Base-by-base conservation (phyloP, 2,113 vertebrate genomes). In the Halichoeres trimaculatus region DNA sequence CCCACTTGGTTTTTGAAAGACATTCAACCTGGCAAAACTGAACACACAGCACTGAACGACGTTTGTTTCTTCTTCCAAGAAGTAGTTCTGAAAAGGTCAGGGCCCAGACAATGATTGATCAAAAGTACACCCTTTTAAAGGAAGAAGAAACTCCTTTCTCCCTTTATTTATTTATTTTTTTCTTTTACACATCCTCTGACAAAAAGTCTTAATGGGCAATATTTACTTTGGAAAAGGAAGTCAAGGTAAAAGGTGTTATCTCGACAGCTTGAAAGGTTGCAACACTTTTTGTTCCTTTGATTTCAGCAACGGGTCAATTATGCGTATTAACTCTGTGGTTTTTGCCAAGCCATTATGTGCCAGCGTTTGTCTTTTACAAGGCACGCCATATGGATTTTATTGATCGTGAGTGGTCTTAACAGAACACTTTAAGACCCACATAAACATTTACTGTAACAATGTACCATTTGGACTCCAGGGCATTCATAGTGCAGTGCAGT, bases 361-460 rank as follows among this genome's bases (percentile, higher is more conserved):
- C 70, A 68, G 59, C 5, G 34, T 84, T 88, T 81, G 70, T 76
- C 83, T 89, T 88, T 86, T 89, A 91, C 80, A 86, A 78, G 85
- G 57, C 51, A 69, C 64, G 41, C 84, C 74, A 63, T 90, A 85
- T 86, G 77, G 87, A 87, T 90, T 89, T 91, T 89, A 93, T 91
- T 81, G 89, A 88, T 85, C 47, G 50, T 64, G 76, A 86, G 80
- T 59, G 73, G 86, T 83, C 86, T 90, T 91, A 92, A 85, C 81
- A 78, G 85, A 88, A 85, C 56, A 78, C 69, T 88, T 87, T 79
- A 89, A 84, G 90, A 90, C 67, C 67, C 53, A 71, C 85, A 87
- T 92, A 90, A 92, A 91, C 83, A 84, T 91, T 88, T 87, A 88
- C 78, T 79, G 81, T 87, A 90, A 89, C 86, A 76, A 58, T 80